Conservation (phyloP, 2,113 vertebrate genomes). For the Laticauda colubrina region DNA sequence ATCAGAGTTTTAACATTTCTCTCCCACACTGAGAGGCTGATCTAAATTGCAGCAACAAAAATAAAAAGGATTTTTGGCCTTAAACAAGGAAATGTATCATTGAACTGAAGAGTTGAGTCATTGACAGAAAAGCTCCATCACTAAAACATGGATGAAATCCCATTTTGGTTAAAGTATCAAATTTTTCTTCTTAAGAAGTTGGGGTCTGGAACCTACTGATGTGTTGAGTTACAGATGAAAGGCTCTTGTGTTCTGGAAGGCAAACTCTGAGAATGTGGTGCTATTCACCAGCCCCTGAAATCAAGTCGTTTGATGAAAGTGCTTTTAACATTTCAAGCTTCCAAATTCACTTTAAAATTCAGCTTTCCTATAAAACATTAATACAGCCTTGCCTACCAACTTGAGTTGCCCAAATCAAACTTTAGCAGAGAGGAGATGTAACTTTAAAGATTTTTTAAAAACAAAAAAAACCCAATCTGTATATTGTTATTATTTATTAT, state of each 20-base stretch:
- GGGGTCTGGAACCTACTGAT: conserved; percentile 56
- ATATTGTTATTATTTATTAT: conserved; percentile 2
- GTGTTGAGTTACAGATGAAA: conserved; percentile 61
- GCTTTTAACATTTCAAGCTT: conserved; percentile 54
- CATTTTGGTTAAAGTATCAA: conserved; percentile 70
- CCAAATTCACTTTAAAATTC: conserved; percentile 59
- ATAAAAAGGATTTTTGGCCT: background rate
- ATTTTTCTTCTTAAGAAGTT: conserved; percentile 68
- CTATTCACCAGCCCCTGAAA: conserved; percentile 55
- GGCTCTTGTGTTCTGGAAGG: conserved; percentile 60
- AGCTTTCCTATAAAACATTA: conserved; percentile 42
- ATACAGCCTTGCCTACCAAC: conserved; percentile 31
- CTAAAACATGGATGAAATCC: conserved; percentile 62
- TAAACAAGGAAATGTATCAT: conserved; percentile 59
- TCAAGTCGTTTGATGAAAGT: conserved; percentile 66
- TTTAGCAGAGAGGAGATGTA: background rate
- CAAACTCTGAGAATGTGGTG: conserved; percentile 52
- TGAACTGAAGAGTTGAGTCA: conserved; percentile 61
- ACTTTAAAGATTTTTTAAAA: background rate
- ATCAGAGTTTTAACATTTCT: conserved; percentile 57
- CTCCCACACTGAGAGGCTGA: background rate
- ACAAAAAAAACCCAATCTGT: background rate
- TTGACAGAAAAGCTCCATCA: conserved; percentile 57
- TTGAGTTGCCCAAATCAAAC: background rate
- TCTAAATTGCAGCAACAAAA: conserved; percentile 26